These are phyloP conservation scores for Penaeus monodon DNA, from an alignment of 2,888 invertebrate species.

Conservation along the genomic window DNA sequence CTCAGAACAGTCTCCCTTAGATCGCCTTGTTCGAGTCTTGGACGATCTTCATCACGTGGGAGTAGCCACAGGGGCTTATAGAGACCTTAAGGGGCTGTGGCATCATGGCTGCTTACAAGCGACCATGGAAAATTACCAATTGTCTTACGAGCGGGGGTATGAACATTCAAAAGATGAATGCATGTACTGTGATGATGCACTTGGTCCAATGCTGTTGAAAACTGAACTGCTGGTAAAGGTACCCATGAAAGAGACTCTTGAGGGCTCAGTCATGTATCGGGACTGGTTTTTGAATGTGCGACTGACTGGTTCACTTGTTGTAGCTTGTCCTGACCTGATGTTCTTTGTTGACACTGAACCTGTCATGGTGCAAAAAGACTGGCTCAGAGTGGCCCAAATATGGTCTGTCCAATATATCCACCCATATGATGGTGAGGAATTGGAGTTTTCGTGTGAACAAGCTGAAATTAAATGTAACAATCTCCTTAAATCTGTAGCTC, in stretches of 20 bases:
- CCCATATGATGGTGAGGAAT: slow-evolving; percentile 12
- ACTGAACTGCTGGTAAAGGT: slow-evolving; percentile 65
- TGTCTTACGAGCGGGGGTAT: slow-evolving; percentile 67
- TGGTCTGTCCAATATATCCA: slow-evolving; percentile 32
- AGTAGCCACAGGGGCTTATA: slow-evolving; percentile 67
- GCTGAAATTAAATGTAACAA: slow-evolving; percentile 28
- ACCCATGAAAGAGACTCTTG: slow-evolving; percentile 65
- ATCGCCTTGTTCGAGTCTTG: slow-evolving; percentile 67
- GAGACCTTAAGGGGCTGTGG: slow-evolving; percentile 67
- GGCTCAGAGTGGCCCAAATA: slow-evolving; percentile 39
- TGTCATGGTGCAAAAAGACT: slow-evolving; percentile 8
- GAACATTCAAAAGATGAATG: slow-evolving; percentile 67
- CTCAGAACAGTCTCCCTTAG: slow-evolving; percentile 66
- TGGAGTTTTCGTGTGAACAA: slow-evolving; percentile 37
- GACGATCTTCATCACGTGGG: slow-evolving; percentile 65
- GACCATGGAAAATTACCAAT: slow-evolving; percentile 67
- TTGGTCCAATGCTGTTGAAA: slow-evolving; percentile 67
- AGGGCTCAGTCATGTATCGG: slow-evolving; percentile 66
- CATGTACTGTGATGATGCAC: slow-evolving; percentile 68
- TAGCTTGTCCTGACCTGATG: slow-evolving; percentile 69
- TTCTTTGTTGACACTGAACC: slow-evolving; percentile 66
- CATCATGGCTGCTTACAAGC: slow-evolving; percentile 67
- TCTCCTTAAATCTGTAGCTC: slow-evolving; percentile 25
- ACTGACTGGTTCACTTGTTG: slow-evolving; percentile 60
- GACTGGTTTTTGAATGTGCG: slow-evolving; percentile 68